phyloP scores from a whole-genome alignment of 2,888 invertebrate species.

The Orchestes rusci region DNA sequence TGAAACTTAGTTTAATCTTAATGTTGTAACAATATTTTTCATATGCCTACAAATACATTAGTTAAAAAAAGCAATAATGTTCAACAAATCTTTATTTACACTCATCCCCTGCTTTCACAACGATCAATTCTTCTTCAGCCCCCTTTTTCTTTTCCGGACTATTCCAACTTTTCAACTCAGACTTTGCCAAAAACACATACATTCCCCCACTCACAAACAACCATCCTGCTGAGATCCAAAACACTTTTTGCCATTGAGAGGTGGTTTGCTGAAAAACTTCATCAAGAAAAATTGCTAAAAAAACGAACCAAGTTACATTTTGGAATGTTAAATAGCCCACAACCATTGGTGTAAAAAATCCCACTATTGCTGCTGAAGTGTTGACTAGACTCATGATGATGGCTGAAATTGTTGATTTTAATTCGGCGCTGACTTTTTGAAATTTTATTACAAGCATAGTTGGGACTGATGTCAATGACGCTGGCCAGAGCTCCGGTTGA shows the following conservation, averaged over 20 bases:
- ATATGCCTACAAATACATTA: no score
- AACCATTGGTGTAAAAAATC: constrained; percentile 55
- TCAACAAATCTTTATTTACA: no score
- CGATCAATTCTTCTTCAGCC: constrained; percentile 5
- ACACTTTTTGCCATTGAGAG: constrained; percentile 55
- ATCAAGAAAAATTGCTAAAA: neutral
- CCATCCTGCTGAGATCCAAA: constrained; percentile 49
- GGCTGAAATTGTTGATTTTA: constrained; percentile 39
- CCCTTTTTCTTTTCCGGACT: constrained; percentile 31
- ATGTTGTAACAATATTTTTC: no score
- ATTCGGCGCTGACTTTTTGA: neutral
- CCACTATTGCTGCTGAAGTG: constrained; percentile 50
- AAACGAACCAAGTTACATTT: constrained; percentile 48
- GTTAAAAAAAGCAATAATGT: no score
- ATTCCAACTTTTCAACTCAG: constrained; percentile 55
- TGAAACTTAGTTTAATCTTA: no score
- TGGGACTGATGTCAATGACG: constrained; percentile 61
- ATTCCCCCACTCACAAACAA: constrained; percentile 47
- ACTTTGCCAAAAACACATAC: constrained; percentile 50
- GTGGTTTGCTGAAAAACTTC: constrained; percentile 49
- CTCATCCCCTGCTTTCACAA: no score
- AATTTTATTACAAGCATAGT: constrained; percentile 51
- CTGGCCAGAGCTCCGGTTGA: constrained; percentile 60
- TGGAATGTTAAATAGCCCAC: constrained; percentile 56
- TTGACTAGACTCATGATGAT: constrained; percentile 56